Evolutionary conservation across 1,140 invertebrate genomes (phyloP).

Genomic region (Leptestheria dahalacensis): DNA sequence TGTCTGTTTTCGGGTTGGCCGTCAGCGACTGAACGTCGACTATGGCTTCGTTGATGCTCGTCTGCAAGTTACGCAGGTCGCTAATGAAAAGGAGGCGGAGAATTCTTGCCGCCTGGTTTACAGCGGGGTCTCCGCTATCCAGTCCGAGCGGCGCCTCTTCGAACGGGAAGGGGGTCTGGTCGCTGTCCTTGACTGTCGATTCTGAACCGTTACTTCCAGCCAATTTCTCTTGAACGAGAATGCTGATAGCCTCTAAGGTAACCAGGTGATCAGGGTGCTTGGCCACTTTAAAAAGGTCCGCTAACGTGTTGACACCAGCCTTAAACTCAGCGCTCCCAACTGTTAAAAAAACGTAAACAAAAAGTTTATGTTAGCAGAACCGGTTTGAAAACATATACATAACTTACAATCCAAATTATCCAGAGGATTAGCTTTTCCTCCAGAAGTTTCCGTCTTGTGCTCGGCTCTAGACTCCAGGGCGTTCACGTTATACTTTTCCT

Average conservation of each 20-base stretch:
- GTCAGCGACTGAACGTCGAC: constrained; percentile 82
- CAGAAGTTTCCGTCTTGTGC: constrained; percentile 49
- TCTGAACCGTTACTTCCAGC: not conserved
- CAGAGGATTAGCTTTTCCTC: constrained; percentile 55
- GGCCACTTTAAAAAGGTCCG: constrained; percentile 58
- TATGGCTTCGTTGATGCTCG: constrained; percentile 83
- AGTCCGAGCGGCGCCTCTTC: constrained; percentile 49
- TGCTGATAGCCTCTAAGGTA: constrained; percentile 55
- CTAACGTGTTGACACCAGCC: constrained; percentile 53
- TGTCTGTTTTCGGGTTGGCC: constrained; percentile 93
- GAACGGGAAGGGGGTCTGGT: constrained; percentile 42
- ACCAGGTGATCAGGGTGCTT: constrained; percentile 65
- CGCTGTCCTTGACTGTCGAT: not conserved
- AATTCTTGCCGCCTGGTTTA: constrained; percentile 65
- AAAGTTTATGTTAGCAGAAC: too few species aligned
- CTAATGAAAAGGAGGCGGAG: constrained; percentile 78
- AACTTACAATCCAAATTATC: constrained; percentile 69
- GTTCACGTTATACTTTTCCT: constrained; percentile 13
- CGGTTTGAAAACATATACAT: not conserved
- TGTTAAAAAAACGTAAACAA: constrained; percentile 32
- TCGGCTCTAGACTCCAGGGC: constrained; percentile 36
- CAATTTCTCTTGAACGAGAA: constrained; percentile 46
- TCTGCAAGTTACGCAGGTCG: constrained; percentile 79
- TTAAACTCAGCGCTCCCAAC: constrained; percentile 70
- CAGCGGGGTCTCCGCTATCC: constrained; percentile 46